Evolutionary conservation across 2,113 vertebrate genomes (phyloP).

Genomic region (Ptyas mucosa): DNA sequence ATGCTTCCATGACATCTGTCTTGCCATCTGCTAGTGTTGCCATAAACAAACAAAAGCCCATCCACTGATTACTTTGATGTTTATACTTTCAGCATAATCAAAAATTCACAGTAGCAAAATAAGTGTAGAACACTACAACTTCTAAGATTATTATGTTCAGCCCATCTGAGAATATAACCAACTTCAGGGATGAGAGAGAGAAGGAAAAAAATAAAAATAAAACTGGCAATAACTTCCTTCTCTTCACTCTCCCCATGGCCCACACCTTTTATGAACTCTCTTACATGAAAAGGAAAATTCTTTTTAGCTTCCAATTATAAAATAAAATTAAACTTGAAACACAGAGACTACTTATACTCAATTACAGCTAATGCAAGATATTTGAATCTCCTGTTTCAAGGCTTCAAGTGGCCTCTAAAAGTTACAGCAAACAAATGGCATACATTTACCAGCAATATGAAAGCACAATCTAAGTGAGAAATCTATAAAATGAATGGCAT

Average conservation of each 20-base stretch:
- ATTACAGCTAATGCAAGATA: neutral
- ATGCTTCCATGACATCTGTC: slow-evolving; percentile 72
- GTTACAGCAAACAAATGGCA: neutral
- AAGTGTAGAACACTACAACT: slow-evolving; percentile 5
- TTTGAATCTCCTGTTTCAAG: neutral
- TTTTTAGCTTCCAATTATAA: neutral
- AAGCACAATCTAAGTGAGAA: neutral
- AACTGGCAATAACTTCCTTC: neutral
- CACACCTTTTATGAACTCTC: neutral
- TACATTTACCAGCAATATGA: neutral
- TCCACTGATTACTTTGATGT: slow-evolving; percentile 52
- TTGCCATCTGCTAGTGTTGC: slow-evolving; percentile 66
- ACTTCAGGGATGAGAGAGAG: neutral
- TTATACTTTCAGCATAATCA: slow-evolving; percentile 47
- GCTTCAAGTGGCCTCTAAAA: neutral
- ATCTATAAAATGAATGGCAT: neutral
- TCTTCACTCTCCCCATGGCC: neutral
- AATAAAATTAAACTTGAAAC: neutral
- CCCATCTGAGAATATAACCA: neutral
- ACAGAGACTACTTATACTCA: neutral
- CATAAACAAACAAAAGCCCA: slow-evolving; percentile 56
- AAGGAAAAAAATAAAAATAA: neutral
- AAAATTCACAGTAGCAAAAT: slow-evolving; percentile 42
- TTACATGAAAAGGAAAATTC: neutral
- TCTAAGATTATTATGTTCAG: neutral